Evolutionary conservation across 2,113 vertebrate species (phyloP).

Genomic region (Pelusios castaneus): DNA sequence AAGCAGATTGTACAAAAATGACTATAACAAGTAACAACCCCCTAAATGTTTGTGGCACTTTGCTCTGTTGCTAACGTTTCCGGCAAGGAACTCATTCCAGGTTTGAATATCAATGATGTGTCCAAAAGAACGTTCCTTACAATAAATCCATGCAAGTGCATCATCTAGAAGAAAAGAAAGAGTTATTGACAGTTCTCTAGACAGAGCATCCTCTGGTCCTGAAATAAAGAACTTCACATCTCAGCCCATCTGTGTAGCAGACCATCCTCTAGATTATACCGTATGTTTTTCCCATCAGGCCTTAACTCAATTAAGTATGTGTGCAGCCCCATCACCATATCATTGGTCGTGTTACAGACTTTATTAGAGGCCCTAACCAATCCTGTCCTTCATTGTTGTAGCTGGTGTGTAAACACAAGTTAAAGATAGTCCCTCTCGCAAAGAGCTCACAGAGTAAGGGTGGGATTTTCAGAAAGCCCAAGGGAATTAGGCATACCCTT

Average conservation of each 20-base stretch:
- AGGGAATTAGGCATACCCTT: background rate
- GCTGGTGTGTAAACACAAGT: background rate
- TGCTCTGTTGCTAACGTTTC: background rate
- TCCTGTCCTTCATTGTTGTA: background rate
- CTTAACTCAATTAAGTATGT: background rate
- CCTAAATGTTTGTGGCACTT: background rate
- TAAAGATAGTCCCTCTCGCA: background rate
- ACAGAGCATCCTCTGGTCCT: too few relatives aligned
- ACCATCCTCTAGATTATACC: too few relatives aligned
- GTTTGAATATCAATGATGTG: background rate
- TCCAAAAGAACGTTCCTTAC: background rate
- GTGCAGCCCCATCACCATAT: background rate
- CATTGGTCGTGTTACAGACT: background rate
- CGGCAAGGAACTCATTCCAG: background rate
- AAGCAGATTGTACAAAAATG: background rate
- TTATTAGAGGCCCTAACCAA: background rate
- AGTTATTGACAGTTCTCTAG: too few relatives aligned
- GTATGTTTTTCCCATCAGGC: too few relatives aligned
- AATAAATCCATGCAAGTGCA: too few relatives aligned
- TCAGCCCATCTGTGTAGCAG: too few relatives aligned
- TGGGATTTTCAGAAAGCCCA: background rate
- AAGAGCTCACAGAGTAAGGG: background rate
- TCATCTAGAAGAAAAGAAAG: too few relatives aligned
- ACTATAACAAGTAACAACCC: background rate
- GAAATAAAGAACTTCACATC: too few relatives aligned